Evolutionary conservation across 2,888 invertebrate species (phyloP).

Genomic region (Steinernema scapterisci): DNA sequence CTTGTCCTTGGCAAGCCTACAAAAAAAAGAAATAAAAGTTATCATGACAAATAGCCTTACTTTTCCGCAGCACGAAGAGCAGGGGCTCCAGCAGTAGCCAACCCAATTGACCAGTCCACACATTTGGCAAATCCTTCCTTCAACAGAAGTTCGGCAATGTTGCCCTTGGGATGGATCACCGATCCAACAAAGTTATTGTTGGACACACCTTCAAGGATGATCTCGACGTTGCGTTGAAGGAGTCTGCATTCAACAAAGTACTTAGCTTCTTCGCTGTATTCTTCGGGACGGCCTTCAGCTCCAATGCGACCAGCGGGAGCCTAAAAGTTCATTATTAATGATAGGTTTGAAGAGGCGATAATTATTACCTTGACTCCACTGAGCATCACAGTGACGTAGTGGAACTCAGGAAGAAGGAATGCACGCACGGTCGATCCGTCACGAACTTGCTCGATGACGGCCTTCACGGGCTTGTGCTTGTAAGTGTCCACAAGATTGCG

Average conservation of each 20-base stretch:
- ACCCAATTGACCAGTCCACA: conserved; percentile 88
- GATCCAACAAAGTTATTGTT: conserved; percentile 92
- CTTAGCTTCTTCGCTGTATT: conserved; percentile 85
- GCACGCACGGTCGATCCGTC: conserved; percentile 78
- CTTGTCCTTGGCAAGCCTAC: conserved; percentile 80
- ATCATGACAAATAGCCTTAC: conserved; percentile 58
- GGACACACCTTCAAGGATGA: conserved; percentile 85
- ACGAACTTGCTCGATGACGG: conserved; percentile 89
- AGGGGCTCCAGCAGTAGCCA: conserved; percentile 81
- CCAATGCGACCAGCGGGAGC: conserved; percentile 44
- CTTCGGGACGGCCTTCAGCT: conserved; percentile 71
- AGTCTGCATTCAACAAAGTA: conserved; percentile 89
- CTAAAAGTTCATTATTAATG: conserved; percentile 30
- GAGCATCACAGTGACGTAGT: conserved; percentile 90
- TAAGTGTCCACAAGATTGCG: conserved; percentile 82
- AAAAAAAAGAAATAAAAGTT: conserved; percentile 21
- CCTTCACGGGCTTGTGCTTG: conserved; percentile 81
- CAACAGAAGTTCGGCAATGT: conserved; percentile 89
- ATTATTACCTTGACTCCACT: conserved; percentile 77
- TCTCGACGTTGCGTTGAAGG: conserved; percentile 86
- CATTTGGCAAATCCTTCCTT: conserved; percentile 90
- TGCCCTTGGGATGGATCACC: conserved; percentile 82
- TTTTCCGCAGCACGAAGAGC: conserved; percentile 83
- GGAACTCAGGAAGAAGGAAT: conserved; percentile 85
- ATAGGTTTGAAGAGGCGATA: too few species aligned